phyloP scores from a whole-genome alignment of 2,888 invertebrate species.

The Lutraria lutraria region DNA sequence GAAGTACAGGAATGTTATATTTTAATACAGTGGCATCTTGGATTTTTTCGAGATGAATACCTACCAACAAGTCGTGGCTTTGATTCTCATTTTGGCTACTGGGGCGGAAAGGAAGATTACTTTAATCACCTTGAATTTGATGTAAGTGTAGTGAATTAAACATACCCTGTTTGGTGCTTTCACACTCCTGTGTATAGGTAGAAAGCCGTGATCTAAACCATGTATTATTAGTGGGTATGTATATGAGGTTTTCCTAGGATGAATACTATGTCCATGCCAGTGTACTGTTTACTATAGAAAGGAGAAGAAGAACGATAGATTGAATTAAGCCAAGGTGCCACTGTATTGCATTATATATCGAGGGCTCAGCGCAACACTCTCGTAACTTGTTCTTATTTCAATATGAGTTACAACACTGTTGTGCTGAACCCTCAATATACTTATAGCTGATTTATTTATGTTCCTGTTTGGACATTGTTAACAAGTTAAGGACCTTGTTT shows the following conservation, averaged over 20 bases:
- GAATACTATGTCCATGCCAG: no score
- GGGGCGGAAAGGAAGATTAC: constrained; percentile 96
- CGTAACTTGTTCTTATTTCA: no score
- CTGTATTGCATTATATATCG: not conserved
- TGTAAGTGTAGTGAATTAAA: constrained; percentile 53
- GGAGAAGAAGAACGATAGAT: not conserved
- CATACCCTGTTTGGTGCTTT: not conserved
- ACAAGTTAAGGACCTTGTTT: not conserved
- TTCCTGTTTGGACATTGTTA: no score
- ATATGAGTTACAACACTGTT: no score
- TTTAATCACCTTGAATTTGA: constrained; percentile 90
- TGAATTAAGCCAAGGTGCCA: constrained; percentile 28
- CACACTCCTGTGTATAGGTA: not conserved
- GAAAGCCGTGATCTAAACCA: not conserved
- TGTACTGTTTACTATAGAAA: no score
- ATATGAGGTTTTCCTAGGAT: no score
- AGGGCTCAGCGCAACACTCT: no score
- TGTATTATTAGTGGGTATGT: no score
- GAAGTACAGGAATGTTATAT: not conserved
- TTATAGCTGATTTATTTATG: no score
- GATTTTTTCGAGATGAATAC: constrained; percentile 92
- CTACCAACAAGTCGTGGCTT: constrained; percentile 93
- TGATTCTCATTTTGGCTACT: constrained; percentile 93
- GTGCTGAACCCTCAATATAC: no score
- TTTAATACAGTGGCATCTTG: constrained; percentile 91